Conservation (phyloP, 1,140 invertebrate genomes). For the Trissolcus basalis region DNA sequence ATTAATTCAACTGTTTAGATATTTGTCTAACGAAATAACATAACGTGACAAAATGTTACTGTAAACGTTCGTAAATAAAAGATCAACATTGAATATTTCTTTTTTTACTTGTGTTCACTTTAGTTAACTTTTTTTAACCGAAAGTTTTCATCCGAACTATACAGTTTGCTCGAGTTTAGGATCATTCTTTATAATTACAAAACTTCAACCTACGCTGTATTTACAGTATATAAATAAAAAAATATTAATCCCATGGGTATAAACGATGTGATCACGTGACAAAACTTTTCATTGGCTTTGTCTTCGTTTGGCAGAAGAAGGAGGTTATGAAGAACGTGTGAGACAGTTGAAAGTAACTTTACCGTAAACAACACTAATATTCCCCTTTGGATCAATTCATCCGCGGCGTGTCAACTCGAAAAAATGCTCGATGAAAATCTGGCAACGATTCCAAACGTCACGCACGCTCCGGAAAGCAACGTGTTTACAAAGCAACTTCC, state of each 20-base stretch:
- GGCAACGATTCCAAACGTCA: neutral
- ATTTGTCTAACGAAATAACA: too few species aligned
- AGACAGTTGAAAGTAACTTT: slow-evolving; percentile 18
- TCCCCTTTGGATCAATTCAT: neutral
- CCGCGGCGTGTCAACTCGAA: slow-evolving; percentile 12
- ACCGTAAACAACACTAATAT: slow-evolving; percentile 36
- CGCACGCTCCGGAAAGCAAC: slow-evolving; percentile 13
- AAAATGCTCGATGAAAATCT: slow-evolving; percentile 15
- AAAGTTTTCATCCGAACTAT: too few species aligned
- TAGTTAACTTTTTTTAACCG: too few species aligned
- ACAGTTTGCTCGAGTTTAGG: too few species aligned
- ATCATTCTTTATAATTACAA: neutral
- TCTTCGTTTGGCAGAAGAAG: slow-evolving; percentile 32
- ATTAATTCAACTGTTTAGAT: too few species aligned
- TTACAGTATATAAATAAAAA: slow-evolving; percentile 1
- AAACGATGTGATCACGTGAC: slow-evolving; percentile 39
- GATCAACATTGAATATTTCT: too few species aligned
- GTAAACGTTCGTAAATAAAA: too few species aligned
- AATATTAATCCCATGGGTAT: slow-evolving; percentile 7
- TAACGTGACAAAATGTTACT: too few species aligned
- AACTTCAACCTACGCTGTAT: neutral
- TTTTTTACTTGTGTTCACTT: too few species aligned
- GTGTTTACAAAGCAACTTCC: slow-evolving; percentile 17
- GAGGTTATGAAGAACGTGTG: slow-evolving; percentile 46
- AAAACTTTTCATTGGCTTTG: slow-evolving; percentile 39